Evolutionary conservation across 2,113 vertebrate genomes (phyloP).

Genomic region (Rhegmatorhina hoffmannsi): DNA sequence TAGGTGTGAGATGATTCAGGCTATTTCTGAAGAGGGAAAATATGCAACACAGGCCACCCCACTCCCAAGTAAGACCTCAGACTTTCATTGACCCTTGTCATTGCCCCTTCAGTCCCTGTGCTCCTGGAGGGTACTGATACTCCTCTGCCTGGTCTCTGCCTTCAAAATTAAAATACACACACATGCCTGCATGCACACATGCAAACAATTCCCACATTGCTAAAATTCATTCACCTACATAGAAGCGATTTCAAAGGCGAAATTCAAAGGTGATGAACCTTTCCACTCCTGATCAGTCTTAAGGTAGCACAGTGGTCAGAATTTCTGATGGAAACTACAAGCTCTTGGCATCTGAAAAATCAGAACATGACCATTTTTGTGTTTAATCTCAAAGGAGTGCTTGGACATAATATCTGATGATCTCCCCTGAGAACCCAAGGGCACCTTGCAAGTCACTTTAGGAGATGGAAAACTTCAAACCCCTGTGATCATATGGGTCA

Average conservation of each 20-base stretch:
- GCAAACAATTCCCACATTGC: not conserved
- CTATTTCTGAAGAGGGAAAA: slow-evolving; percentile 31
- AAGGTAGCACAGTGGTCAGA: not conserved
- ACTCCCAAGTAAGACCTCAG: not conserved
- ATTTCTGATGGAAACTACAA: not conserved
- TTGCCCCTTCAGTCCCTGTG: not conserved
- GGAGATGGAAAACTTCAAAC: not conserved
- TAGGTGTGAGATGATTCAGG: not conserved
- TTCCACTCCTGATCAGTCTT: not conserved
- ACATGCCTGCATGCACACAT: not conserved
- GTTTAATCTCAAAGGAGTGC: not conserved
- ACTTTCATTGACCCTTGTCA: not conserved
- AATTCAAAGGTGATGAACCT: not conserved
- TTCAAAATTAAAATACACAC: not conserved
- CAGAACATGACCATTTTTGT: not conserved
- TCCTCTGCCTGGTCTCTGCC: not conserved
- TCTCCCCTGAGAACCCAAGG: not conserved
- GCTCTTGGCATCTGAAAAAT: not conserved
- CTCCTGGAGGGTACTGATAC: not conserved
- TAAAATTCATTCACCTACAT: not conserved
- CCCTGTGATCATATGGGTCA: not conserved
- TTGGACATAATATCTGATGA: not conserved
- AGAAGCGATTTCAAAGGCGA: not conserved
- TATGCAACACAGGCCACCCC: not conserved
- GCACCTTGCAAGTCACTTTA: not conserved